Base-by-base conservation (phyloP, 2,797 vertebrate species). In the Sebastes itinus region DNA sequence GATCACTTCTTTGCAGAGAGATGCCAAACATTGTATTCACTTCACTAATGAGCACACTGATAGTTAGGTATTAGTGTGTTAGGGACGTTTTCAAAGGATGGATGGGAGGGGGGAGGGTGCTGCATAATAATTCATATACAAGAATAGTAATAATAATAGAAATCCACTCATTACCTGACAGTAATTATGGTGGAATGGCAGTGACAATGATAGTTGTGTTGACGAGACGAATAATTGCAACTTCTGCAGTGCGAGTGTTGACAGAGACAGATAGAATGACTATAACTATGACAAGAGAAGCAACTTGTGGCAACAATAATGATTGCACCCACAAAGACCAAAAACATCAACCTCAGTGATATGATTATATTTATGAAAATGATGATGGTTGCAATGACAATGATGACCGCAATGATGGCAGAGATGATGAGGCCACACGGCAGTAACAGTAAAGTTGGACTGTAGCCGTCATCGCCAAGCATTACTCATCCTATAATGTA, bases 401-500 rank as follows among this genome's bases (percentile, higher is more conserved):
- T 68, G 78, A 70, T 27, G 8, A 59, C 76, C 4, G 11, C 80
- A 73, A 82, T 35, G 60, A 71, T 27, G 1, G 69, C 78, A 63
- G 72, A 68, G 78, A 77, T 77, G 74, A 87, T 80, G 84, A 84
- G 77, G 70, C 60, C 66, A 62, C 65, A 52, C 9, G 14, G 72
- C 81, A 72, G 63, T 58, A 61, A 80, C 49, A 64, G 69, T 83
- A 59, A 82, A 78, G 69, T 61, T 80, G 60, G 75, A 76, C 68
- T 79, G 54, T 38, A 56, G 74, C 67, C 33, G 75, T 38, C 63
- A 59, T 65, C 80, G 87, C 82, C 80, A 85, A 82, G 27, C 76
- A 90, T 89, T 81, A 87, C 81, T 93, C 89, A 92, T 79, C 62
- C 38, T 20, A 23, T 87, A 88, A 86, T 89, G 78, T 87, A 85